Conservation (phyloP, 2,113 vertebrate species). For the Gobiocypris rarus region DNA sequence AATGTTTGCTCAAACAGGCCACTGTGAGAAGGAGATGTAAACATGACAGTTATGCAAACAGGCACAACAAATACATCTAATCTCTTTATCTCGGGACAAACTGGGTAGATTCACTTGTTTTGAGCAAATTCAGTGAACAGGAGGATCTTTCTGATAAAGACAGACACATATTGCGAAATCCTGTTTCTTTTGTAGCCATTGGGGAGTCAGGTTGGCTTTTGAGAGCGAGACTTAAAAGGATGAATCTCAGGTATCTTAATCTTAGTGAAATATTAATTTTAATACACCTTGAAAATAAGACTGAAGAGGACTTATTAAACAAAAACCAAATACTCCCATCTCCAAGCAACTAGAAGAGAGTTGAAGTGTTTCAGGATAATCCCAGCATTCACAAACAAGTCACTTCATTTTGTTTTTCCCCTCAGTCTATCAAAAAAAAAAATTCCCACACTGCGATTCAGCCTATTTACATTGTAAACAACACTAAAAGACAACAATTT, state of each 20-base stretch:
- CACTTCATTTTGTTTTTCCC: slow-evolving; percentile 76
- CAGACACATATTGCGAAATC: slow-evolving; percentile 10
- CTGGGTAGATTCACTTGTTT: slow-evolving; percentile 36
- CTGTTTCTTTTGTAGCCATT: background rate
- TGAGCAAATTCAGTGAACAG: slow-evolving; percentile 15
- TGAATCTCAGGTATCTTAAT: background rate
- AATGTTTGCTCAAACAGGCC: slow-evolving; percentile 10
- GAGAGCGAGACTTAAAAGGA: background rate
- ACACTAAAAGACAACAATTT: slow-evolving; percentile 66
- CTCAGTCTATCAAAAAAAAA: slow-evolving; percentile 70
- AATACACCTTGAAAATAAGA: background rate
- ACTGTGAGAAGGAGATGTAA: slow-evolving; percentile 31
- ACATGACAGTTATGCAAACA: slow-evolving; percentile 46
- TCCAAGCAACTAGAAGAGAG: slow-evolving; percentile 88
- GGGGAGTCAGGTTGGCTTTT: background rate
- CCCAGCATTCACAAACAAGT: slow-evolving; percentile 88
- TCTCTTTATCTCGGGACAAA: slow-evolving; percentile 35
- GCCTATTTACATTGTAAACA: slow-evolving; percentile 77
- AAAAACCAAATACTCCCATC: slow-evolving; percentile 69
- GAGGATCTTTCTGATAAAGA: slow-evolving; percentile 21
- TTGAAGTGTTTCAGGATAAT: slow-evolving; percentile 85
- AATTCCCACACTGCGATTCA: slow-evolving; percentile 77
- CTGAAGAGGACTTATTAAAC: background rate
- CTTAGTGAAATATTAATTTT: background rate
- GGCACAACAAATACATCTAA: slow-evolving; percentile 22